Conservation (phyloP, 2,113 vertebrate species). For the Cyprinodon tularosa region DNA sequence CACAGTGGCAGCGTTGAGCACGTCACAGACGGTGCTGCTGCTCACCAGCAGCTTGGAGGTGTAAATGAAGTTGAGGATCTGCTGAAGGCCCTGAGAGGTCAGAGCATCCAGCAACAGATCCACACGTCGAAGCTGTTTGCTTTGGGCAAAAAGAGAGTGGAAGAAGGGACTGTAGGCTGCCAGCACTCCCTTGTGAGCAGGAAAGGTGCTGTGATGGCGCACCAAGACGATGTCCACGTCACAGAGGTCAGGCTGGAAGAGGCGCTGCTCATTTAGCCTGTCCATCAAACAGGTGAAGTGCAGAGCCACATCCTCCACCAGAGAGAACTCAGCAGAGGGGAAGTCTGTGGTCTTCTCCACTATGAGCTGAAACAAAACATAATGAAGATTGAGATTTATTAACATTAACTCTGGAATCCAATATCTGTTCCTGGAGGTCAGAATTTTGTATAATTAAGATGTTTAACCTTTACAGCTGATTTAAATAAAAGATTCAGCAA, state of each 20-base stretch:
- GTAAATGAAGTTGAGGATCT: conserved; percentile 97
- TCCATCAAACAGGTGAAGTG: conserved; percentile 97
- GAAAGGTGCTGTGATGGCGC: conserved; percentile 90
- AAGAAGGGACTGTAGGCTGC: conserved; percentile 95
- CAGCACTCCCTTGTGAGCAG: conserved; percentile 92
- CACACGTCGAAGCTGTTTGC: conserved; percentile 90
- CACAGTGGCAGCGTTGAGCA: conserved; percentile 88
- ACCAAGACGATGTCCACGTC: conserved; percentile 97
- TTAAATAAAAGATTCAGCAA: background rate
- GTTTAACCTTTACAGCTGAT: background rate
- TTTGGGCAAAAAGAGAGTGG: conserved; percentile 92
- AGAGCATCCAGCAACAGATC: conserved; percentile 92
- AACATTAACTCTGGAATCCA: background rate
- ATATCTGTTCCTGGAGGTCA: background rate
- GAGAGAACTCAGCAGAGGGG: conserved; percentile 90
- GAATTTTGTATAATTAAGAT: background rate
- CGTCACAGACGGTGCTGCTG: conserved; percentile 88
- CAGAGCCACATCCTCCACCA: conserved; percentile 95
- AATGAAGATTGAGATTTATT: background rate
- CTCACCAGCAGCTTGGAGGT: conserved; percentile 94
- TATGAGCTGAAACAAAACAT: conserved; percentile 84
- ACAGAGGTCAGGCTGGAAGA: conserved; percentile 93
- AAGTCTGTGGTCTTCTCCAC: conserved; percentile 95
- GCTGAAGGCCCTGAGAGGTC: conserved; percentile 90
- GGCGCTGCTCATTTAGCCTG: conserved; percentile 93